Conservation (phyloP, 2,797 vertebrate genomes). For the Enteromius viviparus region DNA sequence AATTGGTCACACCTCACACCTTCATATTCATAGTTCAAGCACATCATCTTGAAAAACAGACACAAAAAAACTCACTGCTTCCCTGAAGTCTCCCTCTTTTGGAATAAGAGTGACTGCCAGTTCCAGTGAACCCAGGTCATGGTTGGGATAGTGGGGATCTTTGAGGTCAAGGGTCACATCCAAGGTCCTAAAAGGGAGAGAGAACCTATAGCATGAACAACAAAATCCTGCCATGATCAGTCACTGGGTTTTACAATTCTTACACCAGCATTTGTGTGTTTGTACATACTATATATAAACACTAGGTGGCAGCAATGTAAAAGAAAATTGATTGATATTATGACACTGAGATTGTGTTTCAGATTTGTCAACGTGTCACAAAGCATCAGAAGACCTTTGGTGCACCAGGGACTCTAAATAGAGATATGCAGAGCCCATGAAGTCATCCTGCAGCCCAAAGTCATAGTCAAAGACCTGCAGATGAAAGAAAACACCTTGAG, state of each 20-base stretch:
- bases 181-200: slow-evolving; percentile 74
- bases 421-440: slow-evolving; percentile 93
- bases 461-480: slow-evolving; percentile 94
- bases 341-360: not conserved
- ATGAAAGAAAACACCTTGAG: not conserved
- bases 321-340: not conserved
- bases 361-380: not conserved
- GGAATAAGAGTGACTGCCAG: slow-evolving; percentile 82
- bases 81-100: slow-evolving; percentile 84
- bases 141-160: slow-evolving; percentile 89
- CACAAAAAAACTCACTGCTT: slow-evolving; percentile 80
- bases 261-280: not conserved
- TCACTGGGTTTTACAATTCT: not conserved
- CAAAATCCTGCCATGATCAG: not conserved
- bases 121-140: slow-evolving; percentile 88
- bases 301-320: slow-evolving; percentile 40
- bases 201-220: slow-evolving; percentile 5
- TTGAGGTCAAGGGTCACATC: slow-evolving; percentile 88
- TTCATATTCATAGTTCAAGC: not conserved
- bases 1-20: not conserved
- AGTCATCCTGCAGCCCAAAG: slow-evolving; percentile 97
- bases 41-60: not conserved
- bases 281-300: not conserved
- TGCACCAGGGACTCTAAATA: slow-evolving; percentile 88
- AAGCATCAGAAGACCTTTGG: slow-evolving; percentile 80